Conservation (phyloP, 2,888 invertebrate genomes). For the Cryptophagus acutangulus region DNA sequence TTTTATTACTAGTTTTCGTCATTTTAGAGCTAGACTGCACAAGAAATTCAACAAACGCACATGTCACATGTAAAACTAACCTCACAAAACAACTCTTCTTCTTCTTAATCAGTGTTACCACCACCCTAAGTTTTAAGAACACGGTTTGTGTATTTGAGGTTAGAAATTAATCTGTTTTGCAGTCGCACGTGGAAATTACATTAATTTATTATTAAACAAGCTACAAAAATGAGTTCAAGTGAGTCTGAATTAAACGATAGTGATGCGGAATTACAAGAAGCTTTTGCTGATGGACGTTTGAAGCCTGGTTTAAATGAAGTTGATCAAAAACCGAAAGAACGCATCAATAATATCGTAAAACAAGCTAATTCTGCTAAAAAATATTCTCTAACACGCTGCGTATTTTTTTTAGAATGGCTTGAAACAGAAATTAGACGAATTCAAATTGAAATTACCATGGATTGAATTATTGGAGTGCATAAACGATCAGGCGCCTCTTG, state of each 20-base stretch:
- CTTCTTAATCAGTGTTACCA: no score
- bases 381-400: no score
- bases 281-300: slow-evolving; percentile 77
- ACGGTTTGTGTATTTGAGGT: no score
- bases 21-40: slow-evolving; percentile 18
- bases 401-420: slow-evolving; percentile 52
- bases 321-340: slow-evolving; percentile 53
- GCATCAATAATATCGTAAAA: slow-evolving; percentile 72
- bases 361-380: no score
- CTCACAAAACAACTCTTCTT: no score
- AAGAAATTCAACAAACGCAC: no score
- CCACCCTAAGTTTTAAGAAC: no score
- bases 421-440: slow-evolving; percentile 64
- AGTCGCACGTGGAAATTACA: no score
- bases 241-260: slow-evolving; percentile 39
- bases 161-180: no score
- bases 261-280: slow-evolving; percentile 66
- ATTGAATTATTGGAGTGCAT: slow-evolving; percentile 77
- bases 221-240: no score
- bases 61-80: no score
- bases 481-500: slow-evolving; percentile 72
- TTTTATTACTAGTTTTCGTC: slow-evolving; percentile 26
- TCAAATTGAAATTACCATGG: slow-evolving; percentile 75
- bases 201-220: no score
- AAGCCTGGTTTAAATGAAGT: slow-evolving; percentile 81